A percentile compares a stretch with the other conserved stretches of the same genome.
phyloP scores from a whole-genome alignment of 1,140 invertebrate genomes.

The Zaprionus inermis region DNA sequence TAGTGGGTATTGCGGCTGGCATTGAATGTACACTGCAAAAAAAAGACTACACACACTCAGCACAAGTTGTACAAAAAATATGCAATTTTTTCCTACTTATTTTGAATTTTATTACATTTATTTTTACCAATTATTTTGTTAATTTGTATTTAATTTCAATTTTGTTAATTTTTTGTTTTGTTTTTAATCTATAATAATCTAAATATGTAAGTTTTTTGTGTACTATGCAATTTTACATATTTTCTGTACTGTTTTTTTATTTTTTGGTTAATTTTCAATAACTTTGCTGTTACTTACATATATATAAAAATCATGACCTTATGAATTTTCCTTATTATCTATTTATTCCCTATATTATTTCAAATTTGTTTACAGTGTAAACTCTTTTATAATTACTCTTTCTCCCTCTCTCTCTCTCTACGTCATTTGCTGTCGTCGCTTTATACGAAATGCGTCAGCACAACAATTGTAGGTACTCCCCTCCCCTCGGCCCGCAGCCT shows the following conservation, averaged over 20 bases:
- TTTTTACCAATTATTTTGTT: no score
- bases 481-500: background rate
- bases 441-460: slow-evolving; percentile 65
- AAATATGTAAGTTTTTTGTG: no score
- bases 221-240: no score
- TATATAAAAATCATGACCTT: background rate
- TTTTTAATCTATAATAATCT: no score
- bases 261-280: background rate
- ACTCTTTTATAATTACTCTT: background rate
- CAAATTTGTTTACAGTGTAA: background rate
- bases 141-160: no score
- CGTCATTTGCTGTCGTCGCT: slow-evolving; percentile 20
- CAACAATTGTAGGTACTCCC: slow-evolving; percentile 59
- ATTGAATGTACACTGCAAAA: slow-evolving; percentile 7
- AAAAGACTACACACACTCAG: background rate
- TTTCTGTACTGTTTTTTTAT: no score
- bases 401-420: background rate
- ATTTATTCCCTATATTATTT: background rate
- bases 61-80: no score
- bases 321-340: background rate
- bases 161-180: no score
- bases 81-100: no score
- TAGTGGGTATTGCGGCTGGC: slow-evolving; percentile 10
- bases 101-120: no score
- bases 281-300: background rate